Evolutionary conservation across 2,113 vertebrate species (phyloP), one percentile per base, ranked within the genome.

Genomic region (Ctenomys sociabilis): DNA sequence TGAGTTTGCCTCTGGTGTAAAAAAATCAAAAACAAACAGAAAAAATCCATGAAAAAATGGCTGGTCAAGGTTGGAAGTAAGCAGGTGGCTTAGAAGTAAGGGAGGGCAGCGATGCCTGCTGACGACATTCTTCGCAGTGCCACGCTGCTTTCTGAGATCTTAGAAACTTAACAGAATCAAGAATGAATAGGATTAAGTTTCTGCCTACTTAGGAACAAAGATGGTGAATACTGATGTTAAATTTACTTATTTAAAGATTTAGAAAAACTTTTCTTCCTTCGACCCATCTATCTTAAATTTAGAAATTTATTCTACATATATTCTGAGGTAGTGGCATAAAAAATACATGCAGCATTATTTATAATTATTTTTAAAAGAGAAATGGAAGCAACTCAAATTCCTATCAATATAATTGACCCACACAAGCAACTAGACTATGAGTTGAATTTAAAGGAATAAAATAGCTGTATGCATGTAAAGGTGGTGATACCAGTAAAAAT

Each of bases 171-270:
- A 19, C 7, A 12, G 24, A 45, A 35, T 66, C 8, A 6, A 17
- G 24, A 92, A 73, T 19, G 80, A 64, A 1, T 37, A 64, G 4
- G 19, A 40, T 3, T 81, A 63, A 52, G 45, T 82, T 72, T n/a
- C 40, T 88, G n/a, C 14, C 63, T 85, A 80, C 7, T 43, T 32
- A 83, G 30, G 40, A 4, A 8, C 45, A 32, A 17, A 57, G 63
- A 40, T 54, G 11, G 12, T 80, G 57, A 19, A 72, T 32, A 37
- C 3, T 88, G 22, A 12, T 80, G 80, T 89, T 75, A 63, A 93
- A 95, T 70, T 83, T 22, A 82, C 88, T 66, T 49, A 93, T 81
- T 49, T 66, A 90, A 96, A 95, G 7, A n/a, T 59, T 49, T 59
- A 54, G 49, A 70, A 82, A 94, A 77, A 30, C 40, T 35, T 1